phyloP scores from a whole-genome alignment of 2,797 vertebrate species.

The Luscinia luscinia region DNA sequence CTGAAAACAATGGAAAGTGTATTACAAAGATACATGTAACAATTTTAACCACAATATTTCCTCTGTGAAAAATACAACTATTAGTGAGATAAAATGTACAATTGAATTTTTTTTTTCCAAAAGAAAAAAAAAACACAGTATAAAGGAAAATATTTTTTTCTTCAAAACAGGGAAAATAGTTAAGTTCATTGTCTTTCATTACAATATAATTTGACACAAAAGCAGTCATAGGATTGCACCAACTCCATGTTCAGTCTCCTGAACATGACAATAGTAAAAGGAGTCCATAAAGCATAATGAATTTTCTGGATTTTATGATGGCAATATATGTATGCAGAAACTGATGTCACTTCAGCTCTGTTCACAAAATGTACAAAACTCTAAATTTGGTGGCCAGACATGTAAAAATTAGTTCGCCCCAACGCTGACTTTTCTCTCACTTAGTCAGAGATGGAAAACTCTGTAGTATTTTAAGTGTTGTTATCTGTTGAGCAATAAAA shows the following conservation, averaged over 20 bases:
- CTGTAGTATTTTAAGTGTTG: slow-evolving; percentile 80
- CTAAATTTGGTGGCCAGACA: slow-evolving; percentile 81
- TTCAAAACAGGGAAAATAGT: slow-evolving; percentile 87
- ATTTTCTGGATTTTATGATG: slow-evolving; percentile 77
- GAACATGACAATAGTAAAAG: slow-evolving; percentile 84
- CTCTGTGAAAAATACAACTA: slow-evolving; percentile 98
- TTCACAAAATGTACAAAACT: slow-evolving; percentile 91
- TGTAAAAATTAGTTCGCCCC: slow-evolving; percentile 79
- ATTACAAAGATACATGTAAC: slow-evolving; percentile 88
- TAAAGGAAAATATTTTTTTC: slow-evolving; percentile 86
- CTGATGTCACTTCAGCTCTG: slow-evolving; percentile 80
- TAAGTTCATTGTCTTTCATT: slow-evolving; percentile 86
- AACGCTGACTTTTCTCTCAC: slow-evolving; percentile 66
- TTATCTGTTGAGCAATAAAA: slow-evolving; percentile 82
- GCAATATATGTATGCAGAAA: slow-evolving; percentile 78
- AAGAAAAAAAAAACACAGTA: slow-evolving; percentile 78
- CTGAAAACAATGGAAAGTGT: slow-evolving; percentile 84
- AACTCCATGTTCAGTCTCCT: slow-evolving; percentile 83
- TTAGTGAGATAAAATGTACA: slow-evolving; percentile 94
- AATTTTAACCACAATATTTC: slow-evolving; percentile 88
- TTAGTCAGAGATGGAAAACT: slow-evolving; percentile 72
- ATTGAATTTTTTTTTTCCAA: slow-evolving; percentile 76
- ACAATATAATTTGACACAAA: slow-evolving; percentile 89
- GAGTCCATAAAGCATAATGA: slow-evolving; percentile 84
- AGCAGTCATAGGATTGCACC: slow-evolving; percentile 88